Evolutionary conservation across 2,888 invertebrate species (phyloP).

Genomic region (Poecilobothrus nobilitatus): DNA sequence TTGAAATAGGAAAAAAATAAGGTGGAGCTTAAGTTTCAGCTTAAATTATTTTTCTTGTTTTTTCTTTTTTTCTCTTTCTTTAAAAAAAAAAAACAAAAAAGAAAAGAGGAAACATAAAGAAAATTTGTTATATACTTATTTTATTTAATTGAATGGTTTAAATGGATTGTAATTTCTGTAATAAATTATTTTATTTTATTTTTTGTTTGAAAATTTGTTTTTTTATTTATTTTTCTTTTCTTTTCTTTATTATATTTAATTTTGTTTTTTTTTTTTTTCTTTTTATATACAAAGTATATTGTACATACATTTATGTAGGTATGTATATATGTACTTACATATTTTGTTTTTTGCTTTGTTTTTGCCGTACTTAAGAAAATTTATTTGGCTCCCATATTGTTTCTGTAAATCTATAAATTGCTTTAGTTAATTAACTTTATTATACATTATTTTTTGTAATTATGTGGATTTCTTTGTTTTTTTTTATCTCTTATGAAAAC

Average conservation of each 20-base stretch:
- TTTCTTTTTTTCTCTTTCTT: too few species aligned
- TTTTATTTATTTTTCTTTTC: background rate
- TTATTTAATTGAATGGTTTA: background rate
- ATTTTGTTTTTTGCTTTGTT: background rate
- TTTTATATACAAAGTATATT: too few species aligned
- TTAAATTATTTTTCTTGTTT: too few species aligned
- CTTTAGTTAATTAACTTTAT: background rate
- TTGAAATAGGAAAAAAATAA: background rate
- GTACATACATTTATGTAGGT: too few species aligned
- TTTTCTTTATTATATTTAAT: too few species aligned
- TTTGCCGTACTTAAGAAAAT: background rate
- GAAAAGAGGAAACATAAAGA: too few species aligned
- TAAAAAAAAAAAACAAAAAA: too few species aligned
- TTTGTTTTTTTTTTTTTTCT: too few species aligned
- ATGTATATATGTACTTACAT: too few species aligned
- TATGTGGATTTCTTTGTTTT: background rate
- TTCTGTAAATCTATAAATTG: background rate
- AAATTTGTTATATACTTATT: background rate
- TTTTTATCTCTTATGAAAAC: background rate
- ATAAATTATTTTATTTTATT: background rate
- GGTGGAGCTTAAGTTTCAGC: background rate
- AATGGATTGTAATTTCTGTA: conserved; percentile 4
- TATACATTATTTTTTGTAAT: background rate
- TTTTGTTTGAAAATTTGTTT: too few species aligned
- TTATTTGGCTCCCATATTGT: background rate